Conservation (phyloP, 2,888 invertebrate species). For the Orchestes rusci region DNA sequence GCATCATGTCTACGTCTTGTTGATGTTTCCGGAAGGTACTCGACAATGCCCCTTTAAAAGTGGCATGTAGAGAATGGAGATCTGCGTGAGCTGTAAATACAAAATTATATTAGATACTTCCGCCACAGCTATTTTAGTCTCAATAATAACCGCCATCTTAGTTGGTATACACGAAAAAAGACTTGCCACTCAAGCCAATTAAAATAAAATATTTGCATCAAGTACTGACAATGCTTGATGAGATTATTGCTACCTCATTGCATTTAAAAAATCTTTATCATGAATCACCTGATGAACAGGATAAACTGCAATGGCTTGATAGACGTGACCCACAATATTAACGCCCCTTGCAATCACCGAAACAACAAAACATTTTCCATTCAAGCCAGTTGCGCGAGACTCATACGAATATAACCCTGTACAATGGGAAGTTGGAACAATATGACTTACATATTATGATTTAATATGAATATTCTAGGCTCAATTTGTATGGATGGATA, state of each 20-base stretch:
- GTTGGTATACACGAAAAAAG: constrained; percentile 43
- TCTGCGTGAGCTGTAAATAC: constrained; percentile 42
- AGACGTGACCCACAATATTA: constrained; percentile 45
- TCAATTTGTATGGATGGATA: constrained; percentile 28
- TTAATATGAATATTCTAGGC: constrained; percentile 33
- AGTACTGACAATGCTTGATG: no score
- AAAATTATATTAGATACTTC: constrained; percentile 36
- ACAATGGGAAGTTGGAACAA: constrained; percentile 31
- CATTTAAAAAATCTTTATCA: no score
- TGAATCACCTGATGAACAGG: no score
- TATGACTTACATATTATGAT: constrained; percentile 28
- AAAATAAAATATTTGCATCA: no score
- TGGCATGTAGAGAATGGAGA: constrained; percentile 28
- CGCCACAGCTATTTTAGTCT: constrained; percentile 29
- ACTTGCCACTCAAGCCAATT: constrained; percentile 43
- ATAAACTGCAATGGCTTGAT: constrained; percentile 41
- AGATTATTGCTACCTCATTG: no score
- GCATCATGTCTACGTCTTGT: constrained; percentile 59
- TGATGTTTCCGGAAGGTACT: constrained; percentile 44
- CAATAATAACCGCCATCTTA: constrained; percentile 41
- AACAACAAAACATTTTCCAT: constrained; percentile 32
- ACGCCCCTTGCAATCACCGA: constrained; percentile 36
- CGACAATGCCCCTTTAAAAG: constrained; percentile 36
- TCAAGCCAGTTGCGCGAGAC: constrained; percentile 25
- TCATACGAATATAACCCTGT: constrained; percentile 19